Base-by-base conservation (phyloP, 2,888 invertebrate species). In the Mythimna vitellina region DNA sequence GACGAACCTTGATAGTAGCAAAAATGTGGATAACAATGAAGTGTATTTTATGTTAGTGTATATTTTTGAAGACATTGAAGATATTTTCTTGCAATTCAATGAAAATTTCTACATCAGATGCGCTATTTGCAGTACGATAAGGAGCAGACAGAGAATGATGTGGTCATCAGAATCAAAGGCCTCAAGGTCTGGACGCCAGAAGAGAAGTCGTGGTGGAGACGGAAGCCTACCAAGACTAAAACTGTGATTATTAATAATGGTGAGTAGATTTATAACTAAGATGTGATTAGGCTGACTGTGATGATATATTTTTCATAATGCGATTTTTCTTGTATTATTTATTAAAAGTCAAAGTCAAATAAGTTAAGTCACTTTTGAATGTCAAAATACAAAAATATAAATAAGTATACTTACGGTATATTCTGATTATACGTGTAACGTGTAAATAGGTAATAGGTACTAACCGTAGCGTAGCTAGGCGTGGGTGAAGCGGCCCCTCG, bases 181-280 rank as follows among this genome's bases (percentile, higher is more conserved):
- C 86, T 95, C 0, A 92, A 87, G 66, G 94, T 95, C 9, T 95
- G 95, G 95, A 93, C 92, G 0, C 91, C 92, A 2, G 93, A 93
- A 73, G 93, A 93, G 60, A 94, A 90, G 51, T 89, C 93, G 0
- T 94, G 95, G 95, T 93, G 93, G 92, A 87, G 92, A 76, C 83
- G 87, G 12, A 93, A 90, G 60, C 81, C 89, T 1, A 87, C 84
- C 3, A 93, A 93, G 76, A 87, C 87, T 2, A 90, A 89, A 78
- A 88, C 80, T 10, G 42, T 90, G 9, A 92, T 96, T 76, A 81
- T 96, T 38, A 91, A 93, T 75, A 89, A 94, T 86, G 92, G 96
- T 95, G 87, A 65, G 79, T 58, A 14, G 22, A 35, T 14, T n/a
- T n/a, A 1, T 25, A 6, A 3, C 17, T 25, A 8, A 20, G 0